phyloP scores from a whole-genome alignment of 2,113 vertebrate genomes.

The Cathartes aura region DNA sequence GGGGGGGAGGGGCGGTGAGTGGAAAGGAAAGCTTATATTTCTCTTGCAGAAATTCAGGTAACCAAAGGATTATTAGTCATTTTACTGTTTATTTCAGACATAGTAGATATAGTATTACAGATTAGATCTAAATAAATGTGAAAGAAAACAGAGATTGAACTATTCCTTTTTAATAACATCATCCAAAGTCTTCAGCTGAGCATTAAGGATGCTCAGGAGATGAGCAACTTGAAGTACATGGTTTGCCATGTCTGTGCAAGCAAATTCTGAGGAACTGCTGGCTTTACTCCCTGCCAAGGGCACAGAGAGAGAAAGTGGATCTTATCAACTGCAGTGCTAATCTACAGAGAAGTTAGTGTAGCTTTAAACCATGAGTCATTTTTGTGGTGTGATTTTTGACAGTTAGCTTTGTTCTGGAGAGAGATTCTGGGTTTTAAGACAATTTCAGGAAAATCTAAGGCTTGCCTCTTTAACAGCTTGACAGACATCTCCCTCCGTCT shows the following conservation, averaged over 20 bases:
- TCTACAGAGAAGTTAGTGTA: not conserved
- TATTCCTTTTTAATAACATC: not conserved
- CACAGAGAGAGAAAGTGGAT: not conserved
- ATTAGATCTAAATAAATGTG: not conserved
- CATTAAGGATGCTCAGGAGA: not conserved
- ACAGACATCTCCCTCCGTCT: not conserved
- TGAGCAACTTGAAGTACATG: not conserved
- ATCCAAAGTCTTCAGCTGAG: not conserved
- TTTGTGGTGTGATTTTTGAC: not conserved
- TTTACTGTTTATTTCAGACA: not conserved
- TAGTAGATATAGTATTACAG: not conserved
- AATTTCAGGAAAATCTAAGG: not conserved
- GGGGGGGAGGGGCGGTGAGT: rapidly evolving
- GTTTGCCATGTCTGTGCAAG: not conserved
- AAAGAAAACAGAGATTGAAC: not conserved
- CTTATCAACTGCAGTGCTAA: not conserved
- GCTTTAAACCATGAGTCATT: not conserved
- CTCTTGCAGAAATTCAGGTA: not conserved
- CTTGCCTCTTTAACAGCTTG: not conserved
- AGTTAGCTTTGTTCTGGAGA: not conserved
- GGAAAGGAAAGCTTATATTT: not conserved
- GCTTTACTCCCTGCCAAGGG: not conserved
- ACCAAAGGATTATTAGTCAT: not conserved
- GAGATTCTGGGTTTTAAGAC: not conserved
- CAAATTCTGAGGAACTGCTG: not conserved